Percentiles rank a stretch among this genome's conserved stretches.
These are phyloP conservation scores for Cryptoprocta ferox DNA, from an alignment of 2,797 vertebrate species.

Conservation along the genomic window DNA sequence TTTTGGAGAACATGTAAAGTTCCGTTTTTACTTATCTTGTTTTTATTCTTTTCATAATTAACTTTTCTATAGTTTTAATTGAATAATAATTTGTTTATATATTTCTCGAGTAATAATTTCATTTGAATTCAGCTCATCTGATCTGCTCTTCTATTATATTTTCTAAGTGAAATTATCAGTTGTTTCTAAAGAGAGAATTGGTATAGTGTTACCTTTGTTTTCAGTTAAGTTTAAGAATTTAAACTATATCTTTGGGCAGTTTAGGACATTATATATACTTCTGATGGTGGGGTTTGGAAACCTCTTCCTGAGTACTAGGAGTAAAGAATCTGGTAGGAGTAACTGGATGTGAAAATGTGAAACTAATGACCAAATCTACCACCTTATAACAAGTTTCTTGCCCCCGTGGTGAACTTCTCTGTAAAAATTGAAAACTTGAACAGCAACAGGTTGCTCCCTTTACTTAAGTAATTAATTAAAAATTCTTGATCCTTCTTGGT, in stretches of 20 bases:
- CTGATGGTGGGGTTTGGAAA: neutral
- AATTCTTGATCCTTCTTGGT: neutral
- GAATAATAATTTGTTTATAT: neutral
- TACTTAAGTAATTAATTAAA: neutral
- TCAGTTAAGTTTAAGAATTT: conserved; percentile 3
- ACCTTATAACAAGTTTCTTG: neutral
- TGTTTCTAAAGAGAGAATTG: conserved; percentile 39
- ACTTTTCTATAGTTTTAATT: neutral
- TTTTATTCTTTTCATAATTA: conserved; percentile 22
- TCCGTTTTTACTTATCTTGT: neutral
- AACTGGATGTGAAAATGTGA: neutral
- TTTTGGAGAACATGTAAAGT: neutral
- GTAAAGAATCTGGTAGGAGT: neutral
- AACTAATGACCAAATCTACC: neutral
- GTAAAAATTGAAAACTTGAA: neutral
- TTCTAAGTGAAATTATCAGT: neutral
- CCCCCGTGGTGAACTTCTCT: neutral
- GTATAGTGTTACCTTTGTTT: neutral
- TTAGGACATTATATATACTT: neutral
- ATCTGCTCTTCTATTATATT: neutral
- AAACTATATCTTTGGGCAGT: neutral
- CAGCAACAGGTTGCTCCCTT: neutral
- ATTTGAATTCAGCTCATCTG: conserved; percentile 24
- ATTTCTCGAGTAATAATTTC: neutral
- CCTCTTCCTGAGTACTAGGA: neutral